phyloP scores from a whole-genome alignment of 2,113 vertebrate species.

The Dermatemys mawii region DNA sequence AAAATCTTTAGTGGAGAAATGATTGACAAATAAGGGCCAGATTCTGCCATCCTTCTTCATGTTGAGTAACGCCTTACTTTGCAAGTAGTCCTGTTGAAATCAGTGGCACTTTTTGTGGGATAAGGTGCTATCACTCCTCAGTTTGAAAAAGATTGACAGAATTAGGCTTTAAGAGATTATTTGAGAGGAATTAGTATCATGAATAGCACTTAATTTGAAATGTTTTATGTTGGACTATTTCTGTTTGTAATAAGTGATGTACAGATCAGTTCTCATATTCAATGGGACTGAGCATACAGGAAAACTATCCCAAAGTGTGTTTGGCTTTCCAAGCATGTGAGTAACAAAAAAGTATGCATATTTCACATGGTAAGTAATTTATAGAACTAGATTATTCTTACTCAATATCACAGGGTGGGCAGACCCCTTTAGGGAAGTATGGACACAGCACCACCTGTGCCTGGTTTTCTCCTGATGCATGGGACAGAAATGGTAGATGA shows the following conservation, averaged over 20 bases:
- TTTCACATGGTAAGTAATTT: neutral
- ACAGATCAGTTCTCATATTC: neutral
- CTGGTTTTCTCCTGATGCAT: neutral
- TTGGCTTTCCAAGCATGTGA: neutral
- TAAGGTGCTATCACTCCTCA: neutral
- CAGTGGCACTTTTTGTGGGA: neutral
- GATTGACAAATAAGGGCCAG: neutral
- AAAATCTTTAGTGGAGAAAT: neutral
- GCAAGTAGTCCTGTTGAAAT: neutral
- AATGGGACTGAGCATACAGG: neutral
- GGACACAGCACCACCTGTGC: neutral
- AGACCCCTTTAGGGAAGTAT: neutral
- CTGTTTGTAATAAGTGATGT: neutral
- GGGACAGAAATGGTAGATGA: neutral
- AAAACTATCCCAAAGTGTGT: neutral
- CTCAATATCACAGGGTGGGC: neutral
- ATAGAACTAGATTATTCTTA: neutral
- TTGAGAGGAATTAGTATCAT: neutral
- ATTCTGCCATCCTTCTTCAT: neutral
- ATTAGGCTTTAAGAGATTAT: neutral
- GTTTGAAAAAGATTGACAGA: neutral
- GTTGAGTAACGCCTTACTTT: neutral
- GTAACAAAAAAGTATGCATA: neutral
- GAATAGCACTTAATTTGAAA: neutral
- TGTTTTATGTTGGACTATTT: neutral